Percentiles rank a stretch among this genome's conserved stretches.
Conservation (phyloP, 2,888 invertebrate genomes). For the Nyleta sp. region DNA sequence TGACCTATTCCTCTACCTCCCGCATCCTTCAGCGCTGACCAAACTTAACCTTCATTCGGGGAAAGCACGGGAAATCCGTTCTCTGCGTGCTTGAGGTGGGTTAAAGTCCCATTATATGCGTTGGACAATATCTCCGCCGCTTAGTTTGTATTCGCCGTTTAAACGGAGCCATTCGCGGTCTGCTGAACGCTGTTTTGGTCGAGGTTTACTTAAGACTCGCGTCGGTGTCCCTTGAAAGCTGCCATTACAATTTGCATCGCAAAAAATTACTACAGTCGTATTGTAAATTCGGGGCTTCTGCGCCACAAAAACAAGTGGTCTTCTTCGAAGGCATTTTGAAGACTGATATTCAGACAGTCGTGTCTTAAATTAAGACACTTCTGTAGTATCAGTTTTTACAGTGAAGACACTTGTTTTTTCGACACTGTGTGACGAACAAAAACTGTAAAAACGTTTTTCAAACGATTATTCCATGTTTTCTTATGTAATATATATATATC, state of each 20-base stretch:
- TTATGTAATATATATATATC: no score
- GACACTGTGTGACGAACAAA: no score
- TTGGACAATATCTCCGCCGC: slow-evolving; percentile 71
- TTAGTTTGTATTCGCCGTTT: slow-evolving; percentile 74
- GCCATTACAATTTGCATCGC: slow-evolving; percentile 29
- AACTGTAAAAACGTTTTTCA: no score
- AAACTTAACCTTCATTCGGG: slow-evolving; percentile 60
- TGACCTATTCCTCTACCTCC: slow-evolving; percentile 45
- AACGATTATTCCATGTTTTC: no score
- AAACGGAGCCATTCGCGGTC: slow-evolving; percentile 73
- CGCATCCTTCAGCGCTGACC: slow-evolving; percentile 55
- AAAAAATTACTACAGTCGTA: slow-evolving; percentile 4
- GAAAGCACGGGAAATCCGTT: slow-evolving; percentile 67
- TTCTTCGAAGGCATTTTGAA: no score
- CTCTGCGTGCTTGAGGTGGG: slow-evolving; percentile 69
- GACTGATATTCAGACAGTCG: no score
- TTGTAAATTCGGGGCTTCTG: slow-evolving; percentile 14
- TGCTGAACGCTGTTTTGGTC: slow-evolving; percentile 70
- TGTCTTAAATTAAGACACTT: no score
- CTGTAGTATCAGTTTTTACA: no score
- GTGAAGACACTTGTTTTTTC: no score
- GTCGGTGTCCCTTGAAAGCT: slow-evolving; percentile 41
- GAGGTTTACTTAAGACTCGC: slow-evolving; percentile 58
- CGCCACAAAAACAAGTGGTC: no score
- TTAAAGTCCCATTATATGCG: slow-evolving; percentile 74